Evolutionary conservation across 2,113 vertebrate species (phyloP), one percentile per base, ranked within the genome.

Genomic region (Smithornis capensis): DNA sequence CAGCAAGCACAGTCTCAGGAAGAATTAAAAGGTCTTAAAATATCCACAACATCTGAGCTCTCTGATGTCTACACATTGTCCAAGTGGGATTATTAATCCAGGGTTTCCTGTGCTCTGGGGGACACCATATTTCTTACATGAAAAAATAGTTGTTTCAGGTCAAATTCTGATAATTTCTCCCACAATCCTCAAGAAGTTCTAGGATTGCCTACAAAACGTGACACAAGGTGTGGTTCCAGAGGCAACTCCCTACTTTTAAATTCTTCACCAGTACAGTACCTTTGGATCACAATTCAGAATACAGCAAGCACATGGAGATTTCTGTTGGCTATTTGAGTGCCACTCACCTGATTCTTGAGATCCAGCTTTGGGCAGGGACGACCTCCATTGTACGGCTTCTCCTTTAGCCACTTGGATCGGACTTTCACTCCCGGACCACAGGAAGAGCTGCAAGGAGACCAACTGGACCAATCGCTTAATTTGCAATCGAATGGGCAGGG

Each of bases 401-500:
- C 99, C 78, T 99, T 98, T 24, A 99, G 98, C 99, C 99, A 99
- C 94, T 98, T 99, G 81, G 98, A 99, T 78, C 99, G 96, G 89
- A 98, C 98, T 97, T 98, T 99, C 87, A 99, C 96, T 69, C 99
- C 99, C 1, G 98, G 97, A 14, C 99, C 99, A 95, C 99, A 99
- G 21, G 98, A 98, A 6, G 98, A 97, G 91, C 99, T 99, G 98
- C 99, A 99, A 56, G 98, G 80, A 6, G 98, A 98, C 99, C 99
- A 99, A 14, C 96, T 87, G 35, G 99, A 99, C 99, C 99, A 99
- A 15, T 98, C 98, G 7, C 99, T 99, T 96, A 99, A 98, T 93
- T 98, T 99, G 97, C 99, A 99, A 97, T 99, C 99, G 74, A 99
- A 98, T 8, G 99, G 99, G 77, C 99, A 99, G 28, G 99, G 98